These are phyloP conservation scores for Zygothrica quintamaculata DNA, from an alignment of 2,888 invertebrate species.

Conservation along the genomic window DNA sequence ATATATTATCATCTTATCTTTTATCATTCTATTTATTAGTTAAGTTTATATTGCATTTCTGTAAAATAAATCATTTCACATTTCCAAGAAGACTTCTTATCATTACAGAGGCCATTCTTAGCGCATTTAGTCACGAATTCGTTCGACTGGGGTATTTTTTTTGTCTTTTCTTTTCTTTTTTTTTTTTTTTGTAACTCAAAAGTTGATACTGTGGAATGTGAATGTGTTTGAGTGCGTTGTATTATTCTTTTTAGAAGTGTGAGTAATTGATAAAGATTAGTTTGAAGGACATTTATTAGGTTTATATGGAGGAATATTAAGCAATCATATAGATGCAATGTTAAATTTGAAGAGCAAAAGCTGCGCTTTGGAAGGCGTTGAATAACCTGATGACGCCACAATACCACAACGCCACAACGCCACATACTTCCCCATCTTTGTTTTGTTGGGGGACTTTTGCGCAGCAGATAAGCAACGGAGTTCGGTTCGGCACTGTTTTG, in stretches of 20 bases:
- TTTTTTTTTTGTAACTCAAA: not conserved
- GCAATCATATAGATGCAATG: constrained; percentile 32
- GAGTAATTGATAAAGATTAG: constrained; percentile 70
- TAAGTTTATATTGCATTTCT: too few relatives aligned
- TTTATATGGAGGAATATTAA: constrained; percentile 38
- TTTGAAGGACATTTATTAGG: constrained; percentile 71
- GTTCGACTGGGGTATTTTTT: too few relatives aligned
- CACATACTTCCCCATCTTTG: constrained; percentile 1
- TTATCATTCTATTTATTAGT: too few relatives aligned
- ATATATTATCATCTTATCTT: not conserved
- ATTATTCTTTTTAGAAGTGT: constrained; percentile 24
- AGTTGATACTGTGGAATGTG: not conserved
- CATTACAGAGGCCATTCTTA: too few relatives aligned
- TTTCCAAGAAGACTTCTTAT: too few relatives aligned
- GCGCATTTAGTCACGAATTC: not conserved
- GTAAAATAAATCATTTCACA: too few relatives aligned
- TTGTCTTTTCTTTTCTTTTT: too few relatives aligned
- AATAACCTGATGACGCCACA: constrained; percentile 62
- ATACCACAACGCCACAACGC: not conserved
- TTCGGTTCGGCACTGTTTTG: not conserved
- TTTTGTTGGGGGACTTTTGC: constrained; percentile 65
- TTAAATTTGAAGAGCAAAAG: not conserved
- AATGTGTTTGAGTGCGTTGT: constrained; percentile 4
- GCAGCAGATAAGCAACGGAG: constrained; percentile 67
- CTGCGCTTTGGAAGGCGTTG: constrained; percentile 45